A percentile compares a stretch with the other conserved stretches of the same genome.
Evolutionary conservation across 1,140 invertebrate species (phyloP).

Genomic region (Nylanderia fulva): DNA sequence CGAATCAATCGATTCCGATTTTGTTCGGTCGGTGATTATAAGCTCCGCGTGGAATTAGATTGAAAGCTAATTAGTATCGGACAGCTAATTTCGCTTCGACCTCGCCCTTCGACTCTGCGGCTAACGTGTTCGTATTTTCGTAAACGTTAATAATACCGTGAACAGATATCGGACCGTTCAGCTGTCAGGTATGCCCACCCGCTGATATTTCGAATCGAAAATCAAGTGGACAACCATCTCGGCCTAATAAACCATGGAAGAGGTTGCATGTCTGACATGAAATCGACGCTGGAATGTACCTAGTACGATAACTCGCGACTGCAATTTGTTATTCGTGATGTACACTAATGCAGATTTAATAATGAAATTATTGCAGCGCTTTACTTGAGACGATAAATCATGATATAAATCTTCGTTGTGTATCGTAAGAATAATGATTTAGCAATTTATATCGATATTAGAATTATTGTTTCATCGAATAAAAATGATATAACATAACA

Average conservation of each 20-base stretch:
- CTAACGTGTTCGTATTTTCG: conserved; percentile 69
- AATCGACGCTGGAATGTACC: conserved; percentile 43
- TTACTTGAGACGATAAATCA: not conserved
- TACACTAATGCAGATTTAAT: conserved; percentile 43
- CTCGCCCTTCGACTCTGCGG: conserved; percentile 54
- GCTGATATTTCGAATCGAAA: conserved; percentile 74
- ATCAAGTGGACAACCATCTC: conserved; percentile 67
- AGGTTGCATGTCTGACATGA: conserved; percentile 20
- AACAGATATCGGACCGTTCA: conserved; percentile 68
- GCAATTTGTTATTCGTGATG: not conserved
- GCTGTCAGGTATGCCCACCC: conserved; percentile 75
- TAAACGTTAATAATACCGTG: conserved; percentile 76
- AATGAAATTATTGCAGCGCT: not conserved
- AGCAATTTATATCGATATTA: not conserved
- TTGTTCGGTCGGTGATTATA: conserved; percentile 30
- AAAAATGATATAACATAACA: not conserved
- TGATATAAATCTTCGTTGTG: not conserved
- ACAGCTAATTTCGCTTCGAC: conserved; percentile 74
- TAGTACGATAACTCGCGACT: not conserved
- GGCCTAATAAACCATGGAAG: conserved; percentile 41
- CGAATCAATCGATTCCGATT: conserved; percentile 51
- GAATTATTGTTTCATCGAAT: not conserved
- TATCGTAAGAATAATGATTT: not conserved
- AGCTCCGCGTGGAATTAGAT: conserved; percentile 69
- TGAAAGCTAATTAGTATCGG: conserved; percentile 75